These are phyloP conservation scores for Dryas iulia DNA, from an alignment of 1,140 invertebrate species.

Conservation along the genomic window DNA sequence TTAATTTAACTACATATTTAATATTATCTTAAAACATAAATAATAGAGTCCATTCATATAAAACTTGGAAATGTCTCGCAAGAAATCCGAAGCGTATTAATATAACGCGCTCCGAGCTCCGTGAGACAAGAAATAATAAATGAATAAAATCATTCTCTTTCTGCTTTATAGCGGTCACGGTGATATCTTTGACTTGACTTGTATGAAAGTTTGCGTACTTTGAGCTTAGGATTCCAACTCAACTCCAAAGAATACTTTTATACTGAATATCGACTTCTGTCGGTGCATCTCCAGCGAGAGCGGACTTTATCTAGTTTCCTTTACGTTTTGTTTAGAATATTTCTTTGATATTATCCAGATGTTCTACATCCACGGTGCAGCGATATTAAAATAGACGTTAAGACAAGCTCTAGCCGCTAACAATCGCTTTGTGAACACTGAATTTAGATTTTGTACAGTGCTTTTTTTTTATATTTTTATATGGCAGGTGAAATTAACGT, in stretches of 20 bases:
- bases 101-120: slow-evolving; percentile 9
- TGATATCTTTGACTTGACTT: slow-evolving; percentile 4
- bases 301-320: neutral
- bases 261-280: neutral
- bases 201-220: slow-evolving; percentile 8
- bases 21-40: neutral
- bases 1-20: neutral
- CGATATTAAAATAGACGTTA: neutral
- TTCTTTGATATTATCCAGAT: slow-evolving; percentile 1
- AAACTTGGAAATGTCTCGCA: neutral
- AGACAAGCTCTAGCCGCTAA: neutral
- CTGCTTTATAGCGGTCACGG: slow-evolving; percentile 10
- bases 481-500: neutral
- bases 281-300: neutral
- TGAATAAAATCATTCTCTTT: slow-evolving; percentile 17
- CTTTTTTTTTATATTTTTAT: neutral
- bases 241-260: neutral
- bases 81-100: slow-evolving; percentile 7
- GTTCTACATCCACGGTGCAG: neutral
- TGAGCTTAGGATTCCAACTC: neutral
- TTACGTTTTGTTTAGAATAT: neutral
- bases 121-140: slow-evolving; percentile 17
- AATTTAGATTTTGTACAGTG: neutral
- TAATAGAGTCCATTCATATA: neutral
- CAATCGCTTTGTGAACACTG: neutral